A percentile compares a stretch with the other conserved stretches of the same genome.
Conservation (phyloP, 2,113 vertebrate species). For the Lota lota region DNA sequence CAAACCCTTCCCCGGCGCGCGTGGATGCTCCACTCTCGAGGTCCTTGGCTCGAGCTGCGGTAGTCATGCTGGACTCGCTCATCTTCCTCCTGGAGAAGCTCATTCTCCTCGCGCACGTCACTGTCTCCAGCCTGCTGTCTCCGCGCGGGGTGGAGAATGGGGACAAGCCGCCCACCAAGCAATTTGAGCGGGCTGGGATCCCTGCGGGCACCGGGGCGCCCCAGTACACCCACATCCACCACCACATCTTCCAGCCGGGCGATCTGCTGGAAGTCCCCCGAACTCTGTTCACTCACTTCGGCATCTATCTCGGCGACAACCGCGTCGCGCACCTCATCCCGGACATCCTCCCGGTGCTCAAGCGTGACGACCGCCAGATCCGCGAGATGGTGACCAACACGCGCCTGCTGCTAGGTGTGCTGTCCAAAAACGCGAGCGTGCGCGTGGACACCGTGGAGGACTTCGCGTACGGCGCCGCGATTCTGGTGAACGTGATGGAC, state of each 20-base stretch:
- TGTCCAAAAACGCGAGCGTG: conserved; percentile 81
- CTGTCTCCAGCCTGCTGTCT: conserved; percentile 59
- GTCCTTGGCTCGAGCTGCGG: background rate
- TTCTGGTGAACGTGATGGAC: conserved; percentile 88
- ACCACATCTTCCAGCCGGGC: conserved; percentile 74
- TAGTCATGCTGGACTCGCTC: conserved; percentile 76
- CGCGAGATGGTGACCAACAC: conserved; percentile 85
- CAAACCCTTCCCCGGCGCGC: background rate
- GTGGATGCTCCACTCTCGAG: background rate
- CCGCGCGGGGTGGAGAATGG: conserved; percentile 21
- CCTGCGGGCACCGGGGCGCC: background rate
- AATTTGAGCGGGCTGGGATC: conserved; percentile 28
- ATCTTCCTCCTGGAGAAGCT: conserved; percentile 82
- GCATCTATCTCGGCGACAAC: conserved; percentile 91
- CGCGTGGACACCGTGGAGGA: conserved; percentile 93
- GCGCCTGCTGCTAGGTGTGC: conserved; percentile 86
- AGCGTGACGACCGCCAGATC: conserved; percentile 65
- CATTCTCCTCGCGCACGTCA: conserved; percentile 78
- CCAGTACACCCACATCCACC: background rate
- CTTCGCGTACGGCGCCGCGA: conserved; percentile 86
- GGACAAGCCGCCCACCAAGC: conserved; percentile 17
- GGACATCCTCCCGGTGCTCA: conserved; percentile 85
- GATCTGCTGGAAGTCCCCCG: conserved; percentile 93
- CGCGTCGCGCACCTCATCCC: conserved; percentile 95
- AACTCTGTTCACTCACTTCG: conserved; percentile 90